Evolutionary conservation across 2,113 vertebrate genomes (phyloP), one percentile per base, ranked within the genome.

Genomic region (Struthidea cinerea): DNA sequence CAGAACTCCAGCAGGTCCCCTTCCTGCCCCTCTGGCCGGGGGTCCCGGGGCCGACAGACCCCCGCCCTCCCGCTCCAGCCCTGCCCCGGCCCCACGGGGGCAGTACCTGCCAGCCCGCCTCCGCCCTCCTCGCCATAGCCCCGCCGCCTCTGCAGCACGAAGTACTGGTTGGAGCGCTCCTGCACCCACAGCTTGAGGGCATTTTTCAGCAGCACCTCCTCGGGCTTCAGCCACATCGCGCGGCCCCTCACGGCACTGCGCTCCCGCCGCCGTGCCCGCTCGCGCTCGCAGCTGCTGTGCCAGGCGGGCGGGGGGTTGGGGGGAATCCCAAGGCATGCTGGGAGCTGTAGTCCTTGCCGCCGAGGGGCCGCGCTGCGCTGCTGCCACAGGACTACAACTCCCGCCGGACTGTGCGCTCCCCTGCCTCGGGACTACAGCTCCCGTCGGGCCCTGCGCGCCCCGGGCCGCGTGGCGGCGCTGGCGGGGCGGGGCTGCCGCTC

Each of bases 181-280:
- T 98, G 99, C 93, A 99, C 97, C 99, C 99, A 99, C 89, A 99
- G 97, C 98, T 99, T 99, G 68, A 99, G 98, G 27, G 99, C 99
- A 97, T 99, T 99, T 98, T 99, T 99, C 94, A 99, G 98, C 96
- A 99, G 97, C 94, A 99, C 98, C 96, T 99, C 99, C 88, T 99
- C 99, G 3, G 99, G 99, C 97, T 98, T 99, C 93, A 99, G 98
- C 99, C 99, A 99, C 99, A 99, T 99, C 70, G 90, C 94, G 46
- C 87, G 87, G 52, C 92, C 63, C 84, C 81, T 30, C 9, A 46
- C 64, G 16, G 84, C 64, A 37, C 85, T 28, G 12, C 57, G 20
- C 61, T 41, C 1, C 94, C 83, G n/a, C 68, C 84, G 16, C 55
- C 60, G 61, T 63, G 85, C 82, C 92, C 81, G 91, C 63, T 94